Base-by-base conservation (phyloP, 2,888 invertebrate species). In the Sinotaia quadrata region DNA sequence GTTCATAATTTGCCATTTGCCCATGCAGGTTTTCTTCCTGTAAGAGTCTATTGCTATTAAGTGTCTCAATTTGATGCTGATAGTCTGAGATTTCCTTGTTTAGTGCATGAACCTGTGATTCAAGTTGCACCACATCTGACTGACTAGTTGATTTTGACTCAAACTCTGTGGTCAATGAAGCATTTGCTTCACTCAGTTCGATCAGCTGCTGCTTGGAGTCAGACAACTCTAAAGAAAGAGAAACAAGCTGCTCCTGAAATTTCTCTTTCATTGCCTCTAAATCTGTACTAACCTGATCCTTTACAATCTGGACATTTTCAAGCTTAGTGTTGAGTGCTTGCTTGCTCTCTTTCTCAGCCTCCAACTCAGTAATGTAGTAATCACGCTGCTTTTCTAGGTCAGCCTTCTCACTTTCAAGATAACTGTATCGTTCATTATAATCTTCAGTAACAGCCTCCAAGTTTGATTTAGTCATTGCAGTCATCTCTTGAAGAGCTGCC, bases 221-320 rank as follows among this genome's bases (percentile, higher is more conserved):
- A 29, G 66, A 44, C 21, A 74, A 33, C 37, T 72, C 54, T 37
- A 65, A n/a, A 54, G 62, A 63, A 2, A 75, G 56, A 31, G 69
- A 60, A 29, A 33, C 56, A 27, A 70, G 31, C 60, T 65, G 41
- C 24, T 36, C 66, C 24, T 60, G 63, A 21, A 60, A 52, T 24
- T 29, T 71, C 56, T 72, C 69, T 34, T 68, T 75, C 36, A 72
- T 68, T 37, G 74, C 68, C 31, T 76, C 74, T 5, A 76, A 24
- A 12, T 76, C 71, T 31, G 73, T 71, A 51, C 68, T 69, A 44
- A 62, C 69, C 21, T 62, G 57, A 56, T 69, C 60, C 41, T 65
- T 54, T 33, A 68, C 31, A 47, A 29, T 51, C 15, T 49, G 44
- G 8, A 59, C 65, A 10, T 57, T 58, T 4, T 68, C 68, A 12